These are phyloP conservation scores for Erebia epiphron DNA, from an alignment of 2,888 invertebrate species.

Conservation along the genomic window DNA sequence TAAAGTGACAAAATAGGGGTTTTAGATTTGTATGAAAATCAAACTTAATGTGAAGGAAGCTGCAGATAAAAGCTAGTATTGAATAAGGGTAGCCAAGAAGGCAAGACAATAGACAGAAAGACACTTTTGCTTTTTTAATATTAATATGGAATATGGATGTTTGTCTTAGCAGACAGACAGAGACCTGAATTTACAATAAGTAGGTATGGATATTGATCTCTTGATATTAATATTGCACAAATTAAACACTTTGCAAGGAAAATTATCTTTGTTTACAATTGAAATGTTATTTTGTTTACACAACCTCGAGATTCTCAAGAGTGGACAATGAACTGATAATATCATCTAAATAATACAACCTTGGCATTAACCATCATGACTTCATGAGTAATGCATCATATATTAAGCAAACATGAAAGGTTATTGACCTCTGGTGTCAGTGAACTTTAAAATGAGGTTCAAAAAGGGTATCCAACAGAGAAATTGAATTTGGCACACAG, in stretches of 20 bases:
- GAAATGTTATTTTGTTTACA: conserved; percentile 5
- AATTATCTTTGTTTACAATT: background rate
- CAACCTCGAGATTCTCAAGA: background rate
- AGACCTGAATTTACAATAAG: no score
- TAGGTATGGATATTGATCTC: no score
- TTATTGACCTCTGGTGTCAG: conserved; percentile 54
- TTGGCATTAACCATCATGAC: conserved; percentile 52
- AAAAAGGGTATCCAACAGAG: background rate
- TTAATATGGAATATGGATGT: no score
- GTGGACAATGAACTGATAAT: conserved; percentile 18
- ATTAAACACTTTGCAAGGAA: background rate
- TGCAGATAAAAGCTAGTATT: no score
- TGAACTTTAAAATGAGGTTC: conserved; percentile 47
- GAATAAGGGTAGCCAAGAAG: no score
- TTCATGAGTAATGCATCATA: conserved; percentile 44
- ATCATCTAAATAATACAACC: conserved; percentile 48
- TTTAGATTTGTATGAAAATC: no score
- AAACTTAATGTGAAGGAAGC: no score
- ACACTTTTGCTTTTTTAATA: no score
- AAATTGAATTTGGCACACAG: background rate
- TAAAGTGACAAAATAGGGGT: no score
- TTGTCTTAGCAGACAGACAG: no score
- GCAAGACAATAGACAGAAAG: no score
- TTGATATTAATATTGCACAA: no score
- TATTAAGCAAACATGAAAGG: background rate